Evolutionary conservation across 1,140 invertebrate species (phyloP).

Genomic region (Drosophila sp.): DNA sequence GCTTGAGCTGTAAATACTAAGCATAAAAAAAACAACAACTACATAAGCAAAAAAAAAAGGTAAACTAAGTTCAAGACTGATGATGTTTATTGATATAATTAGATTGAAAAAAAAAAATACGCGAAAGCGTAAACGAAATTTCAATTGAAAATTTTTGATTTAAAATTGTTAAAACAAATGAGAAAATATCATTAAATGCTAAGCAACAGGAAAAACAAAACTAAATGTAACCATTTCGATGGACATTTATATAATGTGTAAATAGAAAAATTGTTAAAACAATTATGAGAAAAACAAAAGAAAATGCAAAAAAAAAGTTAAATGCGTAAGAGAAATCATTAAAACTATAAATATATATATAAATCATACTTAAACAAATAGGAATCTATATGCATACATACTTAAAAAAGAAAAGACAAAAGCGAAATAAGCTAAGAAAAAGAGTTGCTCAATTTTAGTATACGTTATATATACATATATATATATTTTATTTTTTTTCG

Average conservation of each 20-base stretch:
- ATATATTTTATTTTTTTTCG: constrained; percentile 24
- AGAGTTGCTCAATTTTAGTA: constrained; percentile 35
- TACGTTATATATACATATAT: constrained; percentile 8
- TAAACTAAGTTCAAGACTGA: constrained; percentile 82
- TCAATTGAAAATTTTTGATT: constrained; percentile 53
- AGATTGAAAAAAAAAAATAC: constrained; percentile 39
- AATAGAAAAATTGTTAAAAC: constrained; percentile 41
- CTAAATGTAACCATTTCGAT: constrained; percentile 8
- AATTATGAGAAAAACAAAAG: constrained; percentile 16
- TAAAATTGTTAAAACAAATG: constrained; percentile 27
- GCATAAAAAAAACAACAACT: constrained; percentile 23
- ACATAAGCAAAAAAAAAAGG: constrained; percentile 36
- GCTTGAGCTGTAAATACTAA: constrained; percentile 19
- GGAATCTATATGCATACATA: not conserved
- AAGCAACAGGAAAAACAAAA: constrained; percentile 43
- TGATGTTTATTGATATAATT: constrained; percentile 81
- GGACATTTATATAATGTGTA: constrained; percentile 27
- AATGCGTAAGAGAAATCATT: not conserved
- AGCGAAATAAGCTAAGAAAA: not conserved
- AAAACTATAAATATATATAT: constrained; percentile 1
- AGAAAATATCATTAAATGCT: constrained; percentile 71
- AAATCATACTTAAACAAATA: constrained; percentile 1
- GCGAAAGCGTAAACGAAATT: constrained; percentile 50
- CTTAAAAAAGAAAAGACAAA: not conserved
- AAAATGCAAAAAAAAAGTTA: constrained; percentile 1